Conservation (phyloP, 1,140 invertebrate genomes). For the Cotesia glomerata region DNA sequence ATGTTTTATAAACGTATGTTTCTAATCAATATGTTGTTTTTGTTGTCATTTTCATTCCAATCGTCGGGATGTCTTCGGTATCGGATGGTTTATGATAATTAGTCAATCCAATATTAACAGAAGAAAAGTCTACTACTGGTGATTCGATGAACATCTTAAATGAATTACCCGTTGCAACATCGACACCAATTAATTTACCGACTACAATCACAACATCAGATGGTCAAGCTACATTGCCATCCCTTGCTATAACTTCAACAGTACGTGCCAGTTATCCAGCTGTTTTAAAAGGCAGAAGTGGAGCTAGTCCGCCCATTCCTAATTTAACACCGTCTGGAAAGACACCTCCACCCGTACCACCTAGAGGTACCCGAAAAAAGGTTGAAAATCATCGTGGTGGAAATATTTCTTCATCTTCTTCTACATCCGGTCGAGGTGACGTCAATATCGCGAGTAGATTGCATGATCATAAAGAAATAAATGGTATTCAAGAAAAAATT, state of each 20-base stretch:
- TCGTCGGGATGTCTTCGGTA: not conserved
- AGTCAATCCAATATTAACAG: conserved; percentile 25
- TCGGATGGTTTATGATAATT: not conserved
- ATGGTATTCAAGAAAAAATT: not conserved
- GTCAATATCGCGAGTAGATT: conserved; percentile 32
- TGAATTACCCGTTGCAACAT: conserved; percentile 49
- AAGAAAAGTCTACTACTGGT: conserved; percentile 12
- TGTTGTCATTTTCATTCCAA: too few species aligned
- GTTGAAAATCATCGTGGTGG: conserved; percentile 32
- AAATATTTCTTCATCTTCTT: conserved; percentile 37
- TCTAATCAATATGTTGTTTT: too few species aligned
- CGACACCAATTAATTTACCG: conserved; percentile 46
- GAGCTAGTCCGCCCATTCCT: conserved; percentile 55
- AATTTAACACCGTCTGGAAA: conserved; percentile 61
- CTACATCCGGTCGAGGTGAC: conserved; percentile 57
- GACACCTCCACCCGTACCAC: conserved; percentile 81
- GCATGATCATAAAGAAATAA: conserved; percentile 26
- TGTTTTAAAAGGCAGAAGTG: conserved; percentile 72
- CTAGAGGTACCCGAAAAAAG: conserved; percentile 65
- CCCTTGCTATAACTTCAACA: conserved; percentile 45
- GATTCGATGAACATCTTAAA: conserved; percentile 22
- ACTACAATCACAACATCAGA: conserved; percentile 57
- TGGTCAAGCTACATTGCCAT: conserved; percentile 34
- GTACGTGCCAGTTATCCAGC: conserved; percentile 69
- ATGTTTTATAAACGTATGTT: too few species aligned